Base-by-base conservation (phyloP, 2,113 vertebrate genomes). In the Caretta caretta region DNA sequence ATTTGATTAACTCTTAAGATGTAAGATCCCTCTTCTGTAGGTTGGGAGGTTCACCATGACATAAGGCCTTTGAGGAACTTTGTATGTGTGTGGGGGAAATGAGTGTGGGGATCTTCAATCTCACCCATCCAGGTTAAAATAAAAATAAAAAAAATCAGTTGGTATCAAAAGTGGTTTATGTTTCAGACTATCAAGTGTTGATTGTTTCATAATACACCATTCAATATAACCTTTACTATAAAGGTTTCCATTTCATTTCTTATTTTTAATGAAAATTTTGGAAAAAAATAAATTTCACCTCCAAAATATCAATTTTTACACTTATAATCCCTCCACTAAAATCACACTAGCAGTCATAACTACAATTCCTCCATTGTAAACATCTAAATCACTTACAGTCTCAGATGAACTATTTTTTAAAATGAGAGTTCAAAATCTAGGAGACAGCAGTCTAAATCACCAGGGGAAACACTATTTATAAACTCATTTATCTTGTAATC, bases 1-100 rank as follows among this genome's bases (percentile, higher is more conserved):
- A 48, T 88, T 88, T 91, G 92, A 91, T 85, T 78, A 56, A 94
- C 92, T 90, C 59, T 56, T 87, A 54, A 89, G 50, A 91, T 80
- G 22, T 11, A 72, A 38, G 19, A 72, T 38, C 46, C 14, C n/a
- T 89, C 91, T 93, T 69, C 92, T 6, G 65, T 86, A 42, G 49
- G 27, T 79, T 31, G 0, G 1, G 83, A 38, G 65, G 22, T 22
- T 78, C 75, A 78, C 24, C 75, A 78, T 14, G 42, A 78, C 6
- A 2, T 46, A 27, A 46, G 75, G 75, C 46, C 12, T 78, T 27
- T 27, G 13, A 27, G 46, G 5, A 24, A 35, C 35, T 69, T n/a
- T n/a, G 35, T n/a, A 9, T 10, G 16, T 38, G 65, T 38, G 65
- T 6, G n/a, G 16, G 35, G 29, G 16, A 9, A 72, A 62, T 62